Conservation (phyloP, 2,797 vertebrate genomes). For the Novumbra hubbsi region DNA sequence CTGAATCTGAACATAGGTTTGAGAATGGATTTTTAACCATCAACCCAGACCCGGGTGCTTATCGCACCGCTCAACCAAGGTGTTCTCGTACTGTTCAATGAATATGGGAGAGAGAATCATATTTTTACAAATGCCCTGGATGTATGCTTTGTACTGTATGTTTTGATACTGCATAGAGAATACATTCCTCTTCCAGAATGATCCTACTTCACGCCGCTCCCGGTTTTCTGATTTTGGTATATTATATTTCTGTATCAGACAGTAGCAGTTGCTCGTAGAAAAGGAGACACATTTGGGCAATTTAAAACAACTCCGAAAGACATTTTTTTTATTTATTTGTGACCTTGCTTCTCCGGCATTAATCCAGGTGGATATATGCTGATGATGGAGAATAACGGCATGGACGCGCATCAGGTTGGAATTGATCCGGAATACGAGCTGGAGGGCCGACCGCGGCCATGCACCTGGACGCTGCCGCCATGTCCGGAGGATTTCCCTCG, state of each 20-base stretch:
- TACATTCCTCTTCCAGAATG: conserved; percentile 62
- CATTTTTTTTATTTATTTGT: conserved; percentile 47
- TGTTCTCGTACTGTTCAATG: conserved; percentile 46
- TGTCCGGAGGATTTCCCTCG: conserved; percentile 79
- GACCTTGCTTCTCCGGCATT: conserved; percentile 66
- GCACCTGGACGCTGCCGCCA: conserved; percentile 92
- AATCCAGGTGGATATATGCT: conserved; percentile 64
- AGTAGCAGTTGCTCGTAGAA: conserved; percentile 20
- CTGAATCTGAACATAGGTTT: conserved; percentile 31
- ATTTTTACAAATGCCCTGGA: conserved; percentile 62
- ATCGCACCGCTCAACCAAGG: conserved; percentile 3
- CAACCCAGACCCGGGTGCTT: conserved; percentile 37
- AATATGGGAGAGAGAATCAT: conserved; percentile 71
- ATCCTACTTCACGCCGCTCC: conserved; percentile 53
- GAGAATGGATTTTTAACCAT: conserved; percentile 58
- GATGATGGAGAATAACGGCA: conserved; percentile 87
- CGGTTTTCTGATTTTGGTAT: conserved; percentile 51
- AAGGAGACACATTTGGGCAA: conserved; percentile 25
- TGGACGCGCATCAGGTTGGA: conserved; percentile 91
- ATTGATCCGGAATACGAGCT: conserved; percentile 91
- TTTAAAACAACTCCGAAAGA: conserved; percentile 35
- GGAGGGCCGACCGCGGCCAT: conserved; percentile 83
- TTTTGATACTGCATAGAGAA: conserved; percentile 63
- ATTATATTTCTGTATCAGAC: conserved; percentile 46
- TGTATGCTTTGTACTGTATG: conserved; percentile 62